Evolutionary conservation across 1,140 invertebrate species (phyloP), one percentile per base, ranked within the genome.

Genomic region (Drosophila sechellia): DNA sequence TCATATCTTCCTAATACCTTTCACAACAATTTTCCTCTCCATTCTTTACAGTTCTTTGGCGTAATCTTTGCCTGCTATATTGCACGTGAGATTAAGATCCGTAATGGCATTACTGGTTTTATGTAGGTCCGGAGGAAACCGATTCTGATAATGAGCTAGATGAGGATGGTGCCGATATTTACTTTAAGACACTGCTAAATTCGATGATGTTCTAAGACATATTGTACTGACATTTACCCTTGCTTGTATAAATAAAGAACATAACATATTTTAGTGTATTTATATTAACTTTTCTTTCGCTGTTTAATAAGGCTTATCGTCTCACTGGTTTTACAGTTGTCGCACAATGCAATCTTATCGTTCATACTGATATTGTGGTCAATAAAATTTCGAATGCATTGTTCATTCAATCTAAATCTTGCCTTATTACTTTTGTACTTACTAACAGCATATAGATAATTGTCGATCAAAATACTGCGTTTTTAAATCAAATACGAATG

Each of bases 31-130:
- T 34, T 34, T 34, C 34, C 20, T 3, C 20, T 22, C 20, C 20
- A 22, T 42, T 48, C 2, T 13, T 56, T 50, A 12, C 76, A 93
- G 92, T 90, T 93, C 75, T 80, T 93, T 22, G 93, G 93, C 13
- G 91, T 93, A 11, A 64, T 92, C 27, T 92, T 93, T 63, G 92
- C 93, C 27, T 93, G 93, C 48, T 92, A 92, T 53, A 85, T 93
- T 17, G 92, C 92, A 12, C 80, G 91, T 35, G 85, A 92, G 54
- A 91, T 92, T 34, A 92, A 90, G 58, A 92, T 92, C 42, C 85
- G 87, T 10, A 91, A 91, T 54, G 91, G 91, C 46, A 91, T 91
- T 6, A 87, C 81, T 5, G 89, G 90, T 52, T 81, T 90, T 11
- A 89, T 89, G n/a, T 68, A 68, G 43, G 57, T 27, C 39, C 65